A percentile compares a stretch with the other conserved stretches of the same genome.
These are phyloP conservation scores for Matsumurasca onukii DNA, from an alignment of 1,140 invertebrate genomes.

Conservation along the genomic window DNA sequence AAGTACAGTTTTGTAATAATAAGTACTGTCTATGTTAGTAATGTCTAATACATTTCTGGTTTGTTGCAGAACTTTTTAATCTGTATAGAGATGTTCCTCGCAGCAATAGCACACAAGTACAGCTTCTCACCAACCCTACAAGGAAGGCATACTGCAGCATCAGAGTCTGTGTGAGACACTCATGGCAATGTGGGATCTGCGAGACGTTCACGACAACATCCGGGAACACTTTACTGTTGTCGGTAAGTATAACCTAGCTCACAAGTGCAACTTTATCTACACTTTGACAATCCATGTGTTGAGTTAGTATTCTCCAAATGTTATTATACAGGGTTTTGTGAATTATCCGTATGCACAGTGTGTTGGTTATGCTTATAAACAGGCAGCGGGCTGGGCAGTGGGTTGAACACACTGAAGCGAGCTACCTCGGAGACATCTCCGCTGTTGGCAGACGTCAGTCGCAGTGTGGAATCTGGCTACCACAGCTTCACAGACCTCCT, in stretches of 20 bases:
- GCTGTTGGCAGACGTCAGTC: constrained; percentile 1
- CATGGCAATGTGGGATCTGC: constrained; percentile 90
- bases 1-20: no score
- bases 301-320: background rate
- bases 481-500: constrained; percentile 11
- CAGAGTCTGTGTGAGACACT: constrained; percentile 62
- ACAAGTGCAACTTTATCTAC: background rate
- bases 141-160: constrained; percentile 49
- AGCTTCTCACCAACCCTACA: constrained; percentile 90
- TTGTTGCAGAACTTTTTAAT: constrained; percentile 84
- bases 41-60: no score
- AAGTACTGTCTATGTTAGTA: no score
- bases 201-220: constrained; percentile 89
- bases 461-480: constrained; percentile 18
- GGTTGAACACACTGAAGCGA: constrained; percentile 3
- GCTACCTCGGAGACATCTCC: background rate
- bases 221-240: constrained; percentile 90
- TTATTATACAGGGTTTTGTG: no score
- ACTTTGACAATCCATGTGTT: background rate
- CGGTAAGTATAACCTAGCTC: constrained; percentile 53
- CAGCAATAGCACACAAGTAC: constrained; percentile 92
- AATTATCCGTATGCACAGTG: no score
- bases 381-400: no score
- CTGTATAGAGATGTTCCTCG: constrained; percentile 97
- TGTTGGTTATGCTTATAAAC: no score